A percentile compares a stretch with the other conserved stretches of the same genome.
Evolutionary conservation across 2,797 vertebrate genomes (phyloP).

Genomic region (Forpus xanthops): DNA sequence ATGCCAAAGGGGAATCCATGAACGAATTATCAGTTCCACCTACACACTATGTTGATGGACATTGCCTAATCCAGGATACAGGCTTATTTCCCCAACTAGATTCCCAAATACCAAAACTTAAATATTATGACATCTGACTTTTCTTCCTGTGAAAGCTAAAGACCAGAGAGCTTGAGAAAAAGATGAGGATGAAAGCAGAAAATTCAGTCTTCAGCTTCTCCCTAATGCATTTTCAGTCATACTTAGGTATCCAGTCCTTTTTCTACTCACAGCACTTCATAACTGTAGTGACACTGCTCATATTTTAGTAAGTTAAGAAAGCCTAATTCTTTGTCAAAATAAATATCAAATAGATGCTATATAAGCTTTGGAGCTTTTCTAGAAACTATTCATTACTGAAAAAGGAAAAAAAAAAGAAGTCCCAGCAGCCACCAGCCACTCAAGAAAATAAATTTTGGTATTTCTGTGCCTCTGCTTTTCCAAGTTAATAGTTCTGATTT

Average conservation of each 20-base stretch:
- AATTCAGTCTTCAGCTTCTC: not conserved
- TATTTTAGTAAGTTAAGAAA: not conserved
- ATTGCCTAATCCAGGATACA: not conserved
- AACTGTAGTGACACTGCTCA: not conserved
- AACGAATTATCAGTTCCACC: not conserved
- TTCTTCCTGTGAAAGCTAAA: not conserved
- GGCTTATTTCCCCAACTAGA: not conserved
- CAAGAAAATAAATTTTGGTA: not conserved
- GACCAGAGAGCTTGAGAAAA: not conserved
- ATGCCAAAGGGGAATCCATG: not conserved
- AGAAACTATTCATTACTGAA: not conserved
- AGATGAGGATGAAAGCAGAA: not conserved
- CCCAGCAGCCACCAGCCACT: not conserved
- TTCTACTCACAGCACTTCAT: not conserved
- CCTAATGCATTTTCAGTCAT: not conserved
- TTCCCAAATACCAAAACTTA: not conserved
- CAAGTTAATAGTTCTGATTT: not conserved
- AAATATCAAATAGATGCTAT: not conserved
- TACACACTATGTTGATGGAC: fast-evolving
- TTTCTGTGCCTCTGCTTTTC: not conserved
- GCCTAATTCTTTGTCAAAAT: not conserved
- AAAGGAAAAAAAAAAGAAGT: not conserved
- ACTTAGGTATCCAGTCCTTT: not conserved
- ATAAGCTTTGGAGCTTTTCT: not conserved
- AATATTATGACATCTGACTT: not conserved